Evolutionary conservation across 2,113 vertebrate species (phyloP), one percentile per base, ranked within the genome.

Genomic region (Sorex fumeus): DNA sequence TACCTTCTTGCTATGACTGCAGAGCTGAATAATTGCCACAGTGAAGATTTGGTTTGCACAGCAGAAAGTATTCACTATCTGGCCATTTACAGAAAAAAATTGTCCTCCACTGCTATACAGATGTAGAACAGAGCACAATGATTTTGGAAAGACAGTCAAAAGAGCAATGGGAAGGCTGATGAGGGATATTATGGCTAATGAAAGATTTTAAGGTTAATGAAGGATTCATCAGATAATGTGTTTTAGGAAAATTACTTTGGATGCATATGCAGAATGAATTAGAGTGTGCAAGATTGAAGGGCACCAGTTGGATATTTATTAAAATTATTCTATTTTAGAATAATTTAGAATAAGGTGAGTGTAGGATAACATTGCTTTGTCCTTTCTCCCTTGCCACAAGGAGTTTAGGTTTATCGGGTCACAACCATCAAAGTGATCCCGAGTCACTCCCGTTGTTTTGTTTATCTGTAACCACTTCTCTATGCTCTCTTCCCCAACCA

Each of bases 41-140:
- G 27, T 90, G 71, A 78, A n/a, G 3, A 5, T 64, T 43, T 87
- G 32, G 18, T 25, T n/a, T 62, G 28, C 21, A 88, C 15, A 88
- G 64, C 27, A 76, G 43, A 75, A 84, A 80, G 18, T 57, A 43
- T 84, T 71, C 70, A 64, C 32, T 36, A 40, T 47, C 2, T 80
- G 78, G 27, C 23, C 32, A 72, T 74, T 79, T 64, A 18, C 28
- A 86, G 32, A 86, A 89, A n/a, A 84, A 28, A 3, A 43, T 88
- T 85, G 47, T n/a, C 45, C 60, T 25, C 2, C 8, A 30, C 47
- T 62, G 43, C 18, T 70, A 6, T 13, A 70, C 21, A 23, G 53
- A 43, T 40, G 34, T 13, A 23, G 72, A 53, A 77, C 11, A 30
- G 32, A 72, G 25, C 15, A 25, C 1, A 3, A 70, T 32, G 43